phyloP scores from a whole-genome alignment of 2,888 invertebrate genomes.

The Orthosia cruda region DNA sequence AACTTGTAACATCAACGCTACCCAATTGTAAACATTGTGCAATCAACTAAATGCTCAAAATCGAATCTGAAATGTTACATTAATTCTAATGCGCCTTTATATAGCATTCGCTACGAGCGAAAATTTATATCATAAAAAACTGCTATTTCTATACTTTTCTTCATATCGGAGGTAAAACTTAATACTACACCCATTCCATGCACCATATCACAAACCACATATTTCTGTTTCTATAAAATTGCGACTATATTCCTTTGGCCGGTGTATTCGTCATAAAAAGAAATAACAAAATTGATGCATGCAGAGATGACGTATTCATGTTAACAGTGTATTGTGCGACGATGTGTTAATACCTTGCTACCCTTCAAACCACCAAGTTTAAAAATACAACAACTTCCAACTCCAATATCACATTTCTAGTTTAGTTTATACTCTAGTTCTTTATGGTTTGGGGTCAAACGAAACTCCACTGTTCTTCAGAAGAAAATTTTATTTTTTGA shows the following conservation, averaged over 20 bases:
- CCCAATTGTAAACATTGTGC: too few relatives aligned
- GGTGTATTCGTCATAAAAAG: neutral
- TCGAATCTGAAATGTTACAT: too few relatives aligned
- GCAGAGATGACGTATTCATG: constrained; percentile 44
- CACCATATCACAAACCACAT: constrained; percentile 11
- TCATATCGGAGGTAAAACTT: neutral
- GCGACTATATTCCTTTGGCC: neutral
- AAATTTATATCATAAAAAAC: neutral
- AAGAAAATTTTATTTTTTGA: too few relatives aligned
- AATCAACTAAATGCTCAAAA: too few relatives aligned
- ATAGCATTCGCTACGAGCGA: too few relatives aligned
- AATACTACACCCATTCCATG: constrained; percentile 31
- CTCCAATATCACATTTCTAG: constrained; percentile 44
- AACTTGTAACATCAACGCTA: too few relatives aligned
- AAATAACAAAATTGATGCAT: constrained; percentile 13
- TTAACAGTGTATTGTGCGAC: constrained; percentile 48
- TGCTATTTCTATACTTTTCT: neutral
- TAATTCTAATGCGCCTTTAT: too few relatives aligned
- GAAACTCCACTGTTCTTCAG: neutral
- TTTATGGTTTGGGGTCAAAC: constrained; percentile 26
- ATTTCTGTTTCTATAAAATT: neutral
- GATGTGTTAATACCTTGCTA: constrained; percentile 45
- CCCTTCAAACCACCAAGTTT: constrained; percentile 44
- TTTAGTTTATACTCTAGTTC: neutral
- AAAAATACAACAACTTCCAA: constrained; percentile 34